A percentile compares a stretch with the other conserved stretches of the same genome.
Evolutionary conservation across 2,888 invertebrate species (phyloP).

Genomic region (Odontocolon sp.): DNA sequence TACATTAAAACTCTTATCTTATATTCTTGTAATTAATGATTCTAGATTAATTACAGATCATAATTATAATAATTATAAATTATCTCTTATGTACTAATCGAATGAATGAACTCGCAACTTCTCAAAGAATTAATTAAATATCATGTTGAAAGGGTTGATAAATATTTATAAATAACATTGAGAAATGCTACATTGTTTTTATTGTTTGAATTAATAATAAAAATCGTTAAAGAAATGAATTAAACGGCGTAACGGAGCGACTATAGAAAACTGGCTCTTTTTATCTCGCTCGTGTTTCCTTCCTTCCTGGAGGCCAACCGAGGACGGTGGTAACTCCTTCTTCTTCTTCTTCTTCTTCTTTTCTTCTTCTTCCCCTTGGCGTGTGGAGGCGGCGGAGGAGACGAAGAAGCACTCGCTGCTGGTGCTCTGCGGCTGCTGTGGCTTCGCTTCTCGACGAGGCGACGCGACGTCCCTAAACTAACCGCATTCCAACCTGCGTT

Average conservation of each 20-base stretch:
- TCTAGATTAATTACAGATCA: not conserved
- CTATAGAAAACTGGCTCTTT: too few species aligned
- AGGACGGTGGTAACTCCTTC: slow-evolving; percentile 16
- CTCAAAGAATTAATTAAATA: too few species aligned
- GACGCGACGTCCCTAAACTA: slow-evolving; percentile 70
- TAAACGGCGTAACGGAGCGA: not conserved
- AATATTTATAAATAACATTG: not conserved
- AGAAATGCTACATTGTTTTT: too few species aligned
- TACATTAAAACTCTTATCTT: not conserved
- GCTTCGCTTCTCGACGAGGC: slow-evolving; percentile 63
- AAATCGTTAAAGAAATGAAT: not conserved
- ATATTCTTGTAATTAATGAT: not conserved
- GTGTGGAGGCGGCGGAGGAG: slow-evolving; percentile 38
- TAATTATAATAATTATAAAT: not conserved
- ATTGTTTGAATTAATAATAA: not conserved
- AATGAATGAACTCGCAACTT: too few species aligned
- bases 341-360: too few species aligned
- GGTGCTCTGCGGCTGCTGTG: slow-evolving; percentile 10
- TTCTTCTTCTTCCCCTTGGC: not conserved
- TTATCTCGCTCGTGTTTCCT: slow-evolving; percentile 58
- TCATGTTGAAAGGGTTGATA: too few species aligned
- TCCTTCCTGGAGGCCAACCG: slow-evolving; percentile 64
- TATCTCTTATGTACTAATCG: not conserved
- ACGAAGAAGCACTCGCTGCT: slow-evolving; percentile 25
- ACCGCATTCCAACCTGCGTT: slow-evolving; percentile 74